Percentiles rank a stretch among this genome's conserved stretches.
phyloP scores from a whole-genome alignment of 2,888 invertebrate genomes.

The Macaria liturata region DNA sequence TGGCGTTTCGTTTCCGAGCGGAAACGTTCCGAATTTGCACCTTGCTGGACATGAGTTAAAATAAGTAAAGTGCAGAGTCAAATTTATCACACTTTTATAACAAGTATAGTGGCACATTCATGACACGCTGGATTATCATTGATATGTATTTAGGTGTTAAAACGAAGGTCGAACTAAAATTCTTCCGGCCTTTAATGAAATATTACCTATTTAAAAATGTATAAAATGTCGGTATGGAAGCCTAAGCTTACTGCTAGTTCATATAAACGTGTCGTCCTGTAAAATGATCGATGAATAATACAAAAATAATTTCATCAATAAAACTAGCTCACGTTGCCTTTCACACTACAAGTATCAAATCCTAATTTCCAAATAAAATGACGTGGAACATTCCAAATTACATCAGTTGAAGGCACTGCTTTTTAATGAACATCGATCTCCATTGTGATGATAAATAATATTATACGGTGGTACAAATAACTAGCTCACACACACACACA shows the following conservation, averaged over 20 bases:
- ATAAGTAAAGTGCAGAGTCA: too few relatives aligned
- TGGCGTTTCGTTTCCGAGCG: too few relatives aligned
- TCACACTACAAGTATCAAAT: slow-evolving; percentile 37
- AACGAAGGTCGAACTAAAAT: not conserved
- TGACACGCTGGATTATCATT: slow-evolving; percentile 4
- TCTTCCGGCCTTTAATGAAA: not conserved
- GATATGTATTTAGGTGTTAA: slow-evolving; percentile 24
- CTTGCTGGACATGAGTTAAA: too few relatives aligned
- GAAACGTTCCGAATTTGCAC: too few relatives aligned
- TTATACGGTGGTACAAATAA: slow-evolving; percentile 25
- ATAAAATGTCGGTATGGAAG: not conserved
- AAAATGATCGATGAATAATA: slow-evolving; percentile 18
- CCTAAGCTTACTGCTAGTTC: not conserved
- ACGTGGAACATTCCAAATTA: slow-evolving; percentile 46
- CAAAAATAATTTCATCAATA: slow-evolving; percentile 32
- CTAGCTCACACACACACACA: slow-evolving; percentile 4
- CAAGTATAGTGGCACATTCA: not conserved
- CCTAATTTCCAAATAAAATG: slow-evolving; percentile 45
- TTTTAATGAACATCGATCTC: slow-evolving; percentile 43
- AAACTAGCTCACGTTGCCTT: not conserved
- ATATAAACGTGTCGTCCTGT: not conserved
- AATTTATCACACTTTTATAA: too few relatives aligned
- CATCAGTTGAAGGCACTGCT: slow-evolving; percentile 74
- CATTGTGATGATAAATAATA: slow-evolving; percentile 46
- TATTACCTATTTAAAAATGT: too few relatives aligned